These are phyloP conservation scores for Hydroisotoma schaefferi DNA, from an alignment of 2,888 invertebrate genomes.

Conservation along the genomic window DNA sequence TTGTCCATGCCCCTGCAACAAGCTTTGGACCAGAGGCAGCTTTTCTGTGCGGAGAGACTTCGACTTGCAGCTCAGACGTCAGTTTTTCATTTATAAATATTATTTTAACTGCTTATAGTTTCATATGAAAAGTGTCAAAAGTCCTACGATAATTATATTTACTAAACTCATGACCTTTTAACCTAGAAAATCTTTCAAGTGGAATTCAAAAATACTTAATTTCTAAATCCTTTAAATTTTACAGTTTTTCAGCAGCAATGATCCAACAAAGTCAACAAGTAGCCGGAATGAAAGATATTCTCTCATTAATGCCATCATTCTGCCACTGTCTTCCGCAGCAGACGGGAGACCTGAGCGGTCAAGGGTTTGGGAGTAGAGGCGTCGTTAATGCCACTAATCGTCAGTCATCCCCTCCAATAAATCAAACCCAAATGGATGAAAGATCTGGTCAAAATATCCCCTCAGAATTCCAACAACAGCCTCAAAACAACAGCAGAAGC, in stretches of 20 bases:
- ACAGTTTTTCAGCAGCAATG: slow-evolving; percentile 43
- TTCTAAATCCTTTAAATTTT: slow-evolving; percentile 1
- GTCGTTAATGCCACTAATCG: background rate
- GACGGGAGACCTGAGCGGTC: background rate
- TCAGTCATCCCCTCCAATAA: no score
- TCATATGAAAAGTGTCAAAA: no score
- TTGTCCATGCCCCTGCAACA: background rate
- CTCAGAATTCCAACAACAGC: no score
- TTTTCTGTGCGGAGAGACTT: slow-evolving; percentile 43
- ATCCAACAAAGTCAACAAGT: slow-evolving; percentile 37
- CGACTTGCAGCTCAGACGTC: slow-evolving; percentile 45
- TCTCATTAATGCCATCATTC: slow-evolving; percentile 40
- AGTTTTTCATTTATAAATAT: slow-evolving; percentile 12
- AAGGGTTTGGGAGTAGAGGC: background rate
- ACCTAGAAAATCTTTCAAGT: background rate
- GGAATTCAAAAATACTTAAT: slow-evolving; percentile 3
- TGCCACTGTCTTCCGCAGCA: slow-evolving; percentile 37
- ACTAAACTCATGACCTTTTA: background rate
- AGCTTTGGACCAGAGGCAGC: slow-evolving; percentile 28
- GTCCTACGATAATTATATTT: background rate
- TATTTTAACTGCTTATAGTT: no score
- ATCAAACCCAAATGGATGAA: no score
- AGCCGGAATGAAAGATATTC: slow-evolving; percentile 39
- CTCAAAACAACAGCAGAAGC: no score
- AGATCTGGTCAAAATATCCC: background rate